These are phyloP conservation scores for Rhizoglyphus robini DNA, from an alignment of 1,140 invertebrate genomes.

Conservation along the genomic window DNA sequence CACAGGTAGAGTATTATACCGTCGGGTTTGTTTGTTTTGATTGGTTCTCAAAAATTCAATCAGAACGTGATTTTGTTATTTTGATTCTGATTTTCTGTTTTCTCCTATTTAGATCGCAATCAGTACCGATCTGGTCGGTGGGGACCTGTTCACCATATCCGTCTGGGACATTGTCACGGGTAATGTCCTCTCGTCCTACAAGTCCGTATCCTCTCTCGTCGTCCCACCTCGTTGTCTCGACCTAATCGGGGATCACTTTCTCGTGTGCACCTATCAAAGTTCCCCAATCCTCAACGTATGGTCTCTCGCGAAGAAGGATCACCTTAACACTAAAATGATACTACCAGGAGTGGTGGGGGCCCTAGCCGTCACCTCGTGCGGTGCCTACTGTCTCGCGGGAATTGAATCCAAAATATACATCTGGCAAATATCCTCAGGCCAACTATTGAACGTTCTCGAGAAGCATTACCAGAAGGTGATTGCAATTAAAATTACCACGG, in stretches of 20 bases:
- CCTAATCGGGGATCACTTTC: conserved; percentile 13
- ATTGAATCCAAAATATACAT: conserved; percentile 66
- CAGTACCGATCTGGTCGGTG: conserved; percentile 6
- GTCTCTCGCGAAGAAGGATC: conserved; percentile 26
- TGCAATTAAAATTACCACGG: conserved; percentile 53
- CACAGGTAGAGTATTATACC: no score
- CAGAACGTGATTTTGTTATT: no score
- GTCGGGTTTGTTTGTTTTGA: no score
- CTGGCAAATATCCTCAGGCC: conserved; percentile 61
- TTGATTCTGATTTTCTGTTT: no score
- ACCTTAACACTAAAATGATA: conserved; percentile 46
- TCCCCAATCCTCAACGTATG: conserved; percentile 18
- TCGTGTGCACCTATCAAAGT: conserved; percentile 15
- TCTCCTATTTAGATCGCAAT: conserved; percentile 19
- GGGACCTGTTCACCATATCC: not conserved
- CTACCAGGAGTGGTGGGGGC: conserved; percentile 58
- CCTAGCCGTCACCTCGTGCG: conserved; percentile 50
- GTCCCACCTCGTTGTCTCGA: conserved; percentile 43
- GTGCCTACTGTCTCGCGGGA: conserved; percentile 53
- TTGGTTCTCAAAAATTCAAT: no score
- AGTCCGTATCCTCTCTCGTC: not conserved
- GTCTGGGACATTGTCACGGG: conserved; percentile 17
- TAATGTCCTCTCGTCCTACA: not conserved
- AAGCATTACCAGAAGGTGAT: conserved; percentile 65
- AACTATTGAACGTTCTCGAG: conserved; percentile 50